Percentiles rank a stretch among this genome's conserved stretches.
Conservation (phyloP, 2,113 vertebrate species). For the Gobius niger region DNA sequence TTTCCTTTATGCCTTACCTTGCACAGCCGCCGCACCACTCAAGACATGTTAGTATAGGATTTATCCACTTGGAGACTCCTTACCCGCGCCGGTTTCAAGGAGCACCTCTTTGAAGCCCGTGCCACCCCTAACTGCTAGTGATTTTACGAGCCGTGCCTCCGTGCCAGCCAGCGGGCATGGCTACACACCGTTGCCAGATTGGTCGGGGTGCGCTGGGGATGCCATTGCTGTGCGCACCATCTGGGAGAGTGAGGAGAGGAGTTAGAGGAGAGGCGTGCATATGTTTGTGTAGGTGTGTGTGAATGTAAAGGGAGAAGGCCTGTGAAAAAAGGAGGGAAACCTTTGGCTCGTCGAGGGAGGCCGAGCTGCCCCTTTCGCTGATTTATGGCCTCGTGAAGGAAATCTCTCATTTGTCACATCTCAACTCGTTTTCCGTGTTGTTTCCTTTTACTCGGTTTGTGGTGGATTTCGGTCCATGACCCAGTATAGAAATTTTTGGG, state of each 20-base stretch:
- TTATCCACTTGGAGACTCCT: conserved; percentile 45
- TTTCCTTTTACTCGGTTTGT: conserved; percentile 23
- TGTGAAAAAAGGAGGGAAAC: conserved; percentile 43
- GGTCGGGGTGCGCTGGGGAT: conserved; percentile 34
- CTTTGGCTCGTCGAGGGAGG: conserved; percentile 43
- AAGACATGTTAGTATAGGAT: conserved; percentile 33
- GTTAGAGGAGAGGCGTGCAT: conserved; percentile 23
- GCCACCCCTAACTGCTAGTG: conserved; percentile 56
- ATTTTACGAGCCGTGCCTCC: conserved; percentile 59
- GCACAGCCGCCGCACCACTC: conserved; percentile 14
- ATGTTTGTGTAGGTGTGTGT: conserved; percentile 50
- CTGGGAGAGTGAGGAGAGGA: conserved; percentile 42
- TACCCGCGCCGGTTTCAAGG: conserved; percentile 50
- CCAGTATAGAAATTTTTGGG: too few relatives aligned
- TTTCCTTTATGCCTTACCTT: conserved; percentile 36
- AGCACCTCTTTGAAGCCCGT: conserved; percentile 55
- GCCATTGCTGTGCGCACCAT: conserved; percentile 61
- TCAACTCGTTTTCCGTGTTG: conserved; percentile 57
- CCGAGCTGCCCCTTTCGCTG: conserved; percentile 52
- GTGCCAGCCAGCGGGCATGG: conserved; percentile 52
- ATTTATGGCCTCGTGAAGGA: conserved; percentile 73
- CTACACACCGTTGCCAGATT: conserved; percentile 52
- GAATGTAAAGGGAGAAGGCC: conserved; percentile 35
- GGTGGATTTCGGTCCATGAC: conserved; percentile 28
- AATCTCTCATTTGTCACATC: conserved; percentile 77